A percentile compares a stretch with the other conserved stretches of the same genome.
These are phyloP conservation scores for Uria aalge DNA, from an alignment of 2,113 vertebrate genomes.

Conservation along the genomic window DNA sequence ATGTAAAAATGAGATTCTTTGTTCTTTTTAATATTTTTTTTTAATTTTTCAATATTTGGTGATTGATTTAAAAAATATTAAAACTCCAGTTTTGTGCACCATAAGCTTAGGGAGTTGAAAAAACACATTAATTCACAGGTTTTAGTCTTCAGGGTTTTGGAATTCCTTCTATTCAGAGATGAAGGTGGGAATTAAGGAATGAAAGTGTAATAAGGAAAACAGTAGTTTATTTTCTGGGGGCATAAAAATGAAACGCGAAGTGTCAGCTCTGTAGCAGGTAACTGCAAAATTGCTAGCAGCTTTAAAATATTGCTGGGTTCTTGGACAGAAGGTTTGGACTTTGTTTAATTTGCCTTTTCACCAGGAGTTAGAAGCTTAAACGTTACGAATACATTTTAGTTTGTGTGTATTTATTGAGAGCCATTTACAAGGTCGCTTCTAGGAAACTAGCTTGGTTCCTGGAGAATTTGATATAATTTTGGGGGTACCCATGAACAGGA, in stretches of 20 bases:
- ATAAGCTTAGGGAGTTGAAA: not conserved
- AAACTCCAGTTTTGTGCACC: not conserved
- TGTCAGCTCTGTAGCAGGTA: not conserved
- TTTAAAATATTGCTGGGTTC: not conserved
- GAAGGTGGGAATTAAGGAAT: not conserved
- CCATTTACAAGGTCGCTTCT: not conserved
- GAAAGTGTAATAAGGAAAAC: not conserved
- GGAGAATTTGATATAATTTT: not conserved
- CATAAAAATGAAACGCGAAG: not conserved
- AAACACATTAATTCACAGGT: not conserved
- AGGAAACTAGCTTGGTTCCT: not conserved
- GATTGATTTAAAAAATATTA: not conserved
- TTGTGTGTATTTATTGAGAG: not conserved
- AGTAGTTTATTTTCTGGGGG: not conserved
- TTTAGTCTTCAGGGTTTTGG: not conserved
- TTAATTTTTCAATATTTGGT: not conserved
- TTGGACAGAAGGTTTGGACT: not conserved
- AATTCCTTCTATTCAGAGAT: not conserved
- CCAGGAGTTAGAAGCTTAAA: not conserved
- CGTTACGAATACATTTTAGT: accelerated
- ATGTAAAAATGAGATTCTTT: not conserved
- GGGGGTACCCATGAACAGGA: not conserved
- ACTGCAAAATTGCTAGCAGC: not conserved
- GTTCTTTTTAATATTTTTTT: not conserved
- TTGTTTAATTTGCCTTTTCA: not conserved